phyloP scores from a whole-genome alignment of 64 coral and sea anemone genomes.

The Astreopora myriophthalma region DNA sequence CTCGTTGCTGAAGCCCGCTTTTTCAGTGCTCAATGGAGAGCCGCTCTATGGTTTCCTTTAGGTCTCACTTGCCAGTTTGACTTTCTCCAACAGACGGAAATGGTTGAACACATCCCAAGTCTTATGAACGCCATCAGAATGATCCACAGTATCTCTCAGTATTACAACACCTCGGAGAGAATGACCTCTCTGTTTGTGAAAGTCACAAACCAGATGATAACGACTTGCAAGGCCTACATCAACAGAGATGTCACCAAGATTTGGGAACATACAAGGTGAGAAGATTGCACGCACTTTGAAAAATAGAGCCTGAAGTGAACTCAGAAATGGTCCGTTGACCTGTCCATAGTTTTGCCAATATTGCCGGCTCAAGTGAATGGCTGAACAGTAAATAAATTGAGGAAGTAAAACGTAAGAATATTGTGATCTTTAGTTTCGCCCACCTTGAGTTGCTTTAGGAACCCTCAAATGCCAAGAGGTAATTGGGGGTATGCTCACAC shows the following conservation, averaged over 20 bases:
- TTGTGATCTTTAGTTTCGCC: no score
- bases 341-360: no score
- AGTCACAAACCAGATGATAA: conserved; percentile 99
- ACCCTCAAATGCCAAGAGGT: no score
- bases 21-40: no score
- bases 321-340: no score
- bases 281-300: neutral
- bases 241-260: conserved; percentile 85
- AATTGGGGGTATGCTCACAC: no score
- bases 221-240: conserved; percentile 97
- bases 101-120: conserved; percentile 93
- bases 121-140: conserved; percentile 97
- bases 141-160: conserved; percentile 96
- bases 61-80: neutral
- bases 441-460: no score
- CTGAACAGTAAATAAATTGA: no score
- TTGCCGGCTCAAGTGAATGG: no score
- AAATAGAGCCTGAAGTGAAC: no score
- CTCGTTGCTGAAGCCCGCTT: no score
- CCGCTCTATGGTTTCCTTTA: neutral
- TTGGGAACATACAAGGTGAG: conserved; percentile 92
- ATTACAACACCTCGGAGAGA: conserved; percentile 98
- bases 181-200: conserved; percentile 99
- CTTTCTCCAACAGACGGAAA: conserved; percentile 71
- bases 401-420: no score